A percentile compares a stretch with the other conserved stretches of the same genome.
phyloP scores from a whole-genome alignment of 2,888 invertebrate genomes.

The Nasonovia ribisnigri region DNA sequence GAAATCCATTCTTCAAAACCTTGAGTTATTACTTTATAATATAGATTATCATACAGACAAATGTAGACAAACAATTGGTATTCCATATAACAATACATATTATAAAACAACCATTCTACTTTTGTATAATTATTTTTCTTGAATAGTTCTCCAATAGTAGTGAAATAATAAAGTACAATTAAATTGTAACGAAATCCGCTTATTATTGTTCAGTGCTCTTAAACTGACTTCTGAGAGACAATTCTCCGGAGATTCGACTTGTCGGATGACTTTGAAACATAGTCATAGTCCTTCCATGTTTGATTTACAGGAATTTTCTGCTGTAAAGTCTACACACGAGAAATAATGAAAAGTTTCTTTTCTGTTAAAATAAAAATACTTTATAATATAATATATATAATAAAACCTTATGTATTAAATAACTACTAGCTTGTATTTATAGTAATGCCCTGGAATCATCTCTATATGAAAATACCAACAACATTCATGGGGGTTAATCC shows the following conservation, averaged over 20 bases:
- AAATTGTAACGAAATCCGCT: background rate
- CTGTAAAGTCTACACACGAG: background rate
- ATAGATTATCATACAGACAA: background rate
- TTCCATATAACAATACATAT: background rate
- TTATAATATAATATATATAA: background rate
- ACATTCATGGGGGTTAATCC: slow-evolving; percentile 20
- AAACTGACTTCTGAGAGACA: background rate
- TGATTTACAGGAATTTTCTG: background rate
- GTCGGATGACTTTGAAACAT: background rate
- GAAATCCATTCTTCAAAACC: background rate
- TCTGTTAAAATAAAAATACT: background rate
- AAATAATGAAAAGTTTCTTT: slow-evolving; percentile 33
- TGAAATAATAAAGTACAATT: slow-evolving; percentile 10
- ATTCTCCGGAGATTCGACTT: background rate
- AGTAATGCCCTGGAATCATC: slow-evolving; percentile 12
- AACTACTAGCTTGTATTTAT: background rate
- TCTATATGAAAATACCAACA: slow-evolving; percentile 1
- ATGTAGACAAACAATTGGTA: background rate
- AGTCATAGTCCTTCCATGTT: background rate
- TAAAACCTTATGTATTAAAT: background rate
- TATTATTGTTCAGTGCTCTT: background rate
- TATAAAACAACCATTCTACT: background rate
- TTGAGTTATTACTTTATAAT: background rate
- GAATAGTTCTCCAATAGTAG: background rate
- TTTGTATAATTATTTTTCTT: background rate